phyloP scores from a whole-genome alignment of 2,113 vertebrate species.

The Alligator sinensis region DNA sequence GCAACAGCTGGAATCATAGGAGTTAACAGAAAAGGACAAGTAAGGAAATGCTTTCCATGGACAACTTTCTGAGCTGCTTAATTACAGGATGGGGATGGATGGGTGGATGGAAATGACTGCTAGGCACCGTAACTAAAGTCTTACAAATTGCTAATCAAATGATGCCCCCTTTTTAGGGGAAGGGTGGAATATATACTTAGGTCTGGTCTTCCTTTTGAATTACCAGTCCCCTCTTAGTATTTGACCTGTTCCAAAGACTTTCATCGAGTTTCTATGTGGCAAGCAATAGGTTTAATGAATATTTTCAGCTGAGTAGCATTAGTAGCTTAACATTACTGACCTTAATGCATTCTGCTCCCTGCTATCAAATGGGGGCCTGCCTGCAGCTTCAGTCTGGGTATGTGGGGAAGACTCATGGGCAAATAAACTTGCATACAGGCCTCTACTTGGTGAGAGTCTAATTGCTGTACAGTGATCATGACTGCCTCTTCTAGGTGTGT shows the following conservation, averaged over 20 bases:
- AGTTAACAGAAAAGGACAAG: slow-evolving; percentile 98
- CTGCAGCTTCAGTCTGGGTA: background rate
- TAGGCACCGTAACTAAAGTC: too few relatives aligned
- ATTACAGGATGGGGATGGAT: background rate
- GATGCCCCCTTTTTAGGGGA: background rate
- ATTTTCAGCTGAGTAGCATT: background rate
- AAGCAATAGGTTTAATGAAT: background rate
- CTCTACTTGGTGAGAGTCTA: too few relatives aligned
- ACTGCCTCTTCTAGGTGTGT: background rate
- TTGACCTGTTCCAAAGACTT: too few relatives aligned
- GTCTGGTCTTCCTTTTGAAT: background rate
- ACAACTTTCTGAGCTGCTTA: background rate
- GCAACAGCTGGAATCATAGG: slow-evolving; percentile 98
- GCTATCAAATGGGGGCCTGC: background rate
- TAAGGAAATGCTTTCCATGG: slow-evolving; percentile 69
- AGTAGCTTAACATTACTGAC: background rate
- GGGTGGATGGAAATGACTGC: background rate
- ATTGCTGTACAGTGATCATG: background rate
- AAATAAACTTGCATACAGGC: background rate
- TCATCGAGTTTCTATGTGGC: background rate
- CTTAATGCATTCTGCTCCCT: background rate
- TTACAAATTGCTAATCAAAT: background rate
- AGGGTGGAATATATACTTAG: background rate
- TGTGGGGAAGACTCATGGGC: background rate
- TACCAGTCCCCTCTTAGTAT: background rate